Evolutionary conservation across 2,888 invertebrate genomes (phyloP).

Genomic region (Orthosia incerta): DNA sequence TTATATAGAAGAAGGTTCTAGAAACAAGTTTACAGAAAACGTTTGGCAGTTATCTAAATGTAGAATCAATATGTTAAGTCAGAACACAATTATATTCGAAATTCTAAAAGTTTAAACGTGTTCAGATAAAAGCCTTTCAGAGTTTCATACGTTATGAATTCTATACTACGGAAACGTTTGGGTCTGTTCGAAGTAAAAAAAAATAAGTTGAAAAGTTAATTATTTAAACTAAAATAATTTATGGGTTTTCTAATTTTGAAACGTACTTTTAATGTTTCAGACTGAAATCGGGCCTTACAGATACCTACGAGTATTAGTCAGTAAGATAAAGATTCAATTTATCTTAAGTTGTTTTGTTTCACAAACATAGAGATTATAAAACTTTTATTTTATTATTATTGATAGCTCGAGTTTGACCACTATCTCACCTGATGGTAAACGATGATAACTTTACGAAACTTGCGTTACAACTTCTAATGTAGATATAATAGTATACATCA

Average conservation of each 20-base stretch:
- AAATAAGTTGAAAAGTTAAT: neutral
- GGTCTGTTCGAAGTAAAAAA: neutral
- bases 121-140: conserved; percentile 43
- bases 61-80: conserved; percentile 44
- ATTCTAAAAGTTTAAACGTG: conserved; percentile 38
- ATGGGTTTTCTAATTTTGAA: too few species aligned
- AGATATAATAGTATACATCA: neutral
- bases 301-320: too few species aligned
- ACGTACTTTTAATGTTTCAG: too few species aligned
- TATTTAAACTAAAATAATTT: too few species aligned
- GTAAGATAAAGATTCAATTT: too few species aligned
- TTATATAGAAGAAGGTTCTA: neutral
- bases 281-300: too few species aligned
- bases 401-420: too few species aligned
- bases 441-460: neutral
- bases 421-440: too few species aligned
- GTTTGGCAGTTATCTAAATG: conserved; percentile 54
- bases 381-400: neutral
- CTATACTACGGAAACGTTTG: neutral
- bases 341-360: too few species aligned
- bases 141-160: neutral
- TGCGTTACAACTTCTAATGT: neutral
- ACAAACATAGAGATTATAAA: neutral
- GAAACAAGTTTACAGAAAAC: conserved; percentile 15
- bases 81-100: conserved; percentile 22